Evolutionary conservation across 2,888 invertebrate genomes (phyloP), one percentile per base, ranked within the genome.

Genomic region (Amphipyra tragopoginis): DNA sequence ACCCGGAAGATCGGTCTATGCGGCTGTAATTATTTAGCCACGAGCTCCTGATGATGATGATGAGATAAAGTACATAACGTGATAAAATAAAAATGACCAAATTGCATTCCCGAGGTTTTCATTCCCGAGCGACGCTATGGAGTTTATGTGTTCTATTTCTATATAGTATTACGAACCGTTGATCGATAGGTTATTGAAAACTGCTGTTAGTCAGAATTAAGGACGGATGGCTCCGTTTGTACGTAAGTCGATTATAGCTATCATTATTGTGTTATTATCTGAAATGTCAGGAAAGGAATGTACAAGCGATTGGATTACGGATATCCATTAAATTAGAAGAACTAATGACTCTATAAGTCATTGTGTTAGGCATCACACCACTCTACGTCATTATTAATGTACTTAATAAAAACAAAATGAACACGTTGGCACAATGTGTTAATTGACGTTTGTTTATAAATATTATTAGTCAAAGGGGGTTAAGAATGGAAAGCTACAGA

Each of bases 401-500:
- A 56, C 59, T 42, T 51, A 52, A 61, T 45, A 55, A 39, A 55
- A 71, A 54, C 40, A 58, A n/a, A n/a, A 9, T 54, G 15, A 45
- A 47, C 62, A 60, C 61, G 60, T 65, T 58, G 49, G 38, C 36
- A 53, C 34, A 62, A 66, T 56, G 53, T 71, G 70, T 10, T 65
- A 69, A 65, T 56, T 58, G 59, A 49, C 54, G 58, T 67, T 55
- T 63, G 54, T 61, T 55, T 65, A 60, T 64, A 29, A 29, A 29
- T 29, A 52, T 67, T 50, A 60, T 66, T 60, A 53, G 21, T 62
- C 42, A 44, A 65, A 62, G 53, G 57, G 49, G 60, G 58, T 60
- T 72, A 74, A 52, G 38, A 64, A 71, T 65, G 83, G 84, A 85
- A 85, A 83, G 65, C 58, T 83, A 83, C 79, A 49, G 44, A 77